Conservation (phyloP, 1,140 invertebrate genomes). For the Oncopeltus fasciatus region DNA sequence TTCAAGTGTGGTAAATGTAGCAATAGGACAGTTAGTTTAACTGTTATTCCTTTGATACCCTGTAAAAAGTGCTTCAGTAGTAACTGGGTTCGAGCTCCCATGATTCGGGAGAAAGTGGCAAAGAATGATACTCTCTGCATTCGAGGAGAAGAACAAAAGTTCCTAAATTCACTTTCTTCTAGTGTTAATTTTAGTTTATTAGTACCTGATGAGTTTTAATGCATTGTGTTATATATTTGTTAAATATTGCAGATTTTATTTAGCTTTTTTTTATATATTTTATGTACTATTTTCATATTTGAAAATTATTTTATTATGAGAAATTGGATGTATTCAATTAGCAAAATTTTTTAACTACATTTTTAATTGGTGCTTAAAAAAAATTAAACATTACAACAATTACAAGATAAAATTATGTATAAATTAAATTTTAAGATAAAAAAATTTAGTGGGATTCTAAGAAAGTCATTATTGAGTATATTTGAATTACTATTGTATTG, state of each 20-base stretch:
- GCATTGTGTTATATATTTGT: neutral
- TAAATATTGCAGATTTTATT: neutral
- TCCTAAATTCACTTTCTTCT: conserved; percentile 16
- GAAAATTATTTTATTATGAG: no score
- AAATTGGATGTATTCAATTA: no score
- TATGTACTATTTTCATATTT: neutral
- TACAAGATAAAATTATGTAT: no score
- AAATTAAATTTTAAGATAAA: no score
- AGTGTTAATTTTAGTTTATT: conserved; percentile 21
- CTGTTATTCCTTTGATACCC: conserved; percentile 54
- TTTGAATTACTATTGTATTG: no score
- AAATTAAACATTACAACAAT: no score
- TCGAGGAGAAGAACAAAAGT: conserved; percentile 22
- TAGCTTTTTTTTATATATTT: neutral
- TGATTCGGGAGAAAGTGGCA: conserved; percentile 37
- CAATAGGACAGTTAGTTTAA: conserved; percentile 61
- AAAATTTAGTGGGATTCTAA: no score
- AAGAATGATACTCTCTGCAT: conserved; percentile 17
- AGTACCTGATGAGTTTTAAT: conserved; percentile 16
- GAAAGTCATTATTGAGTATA: no score
- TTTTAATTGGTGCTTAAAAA: no score
- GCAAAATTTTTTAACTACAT: no score
- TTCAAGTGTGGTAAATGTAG: conserved; percentile 80
- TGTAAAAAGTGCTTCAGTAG: conserved; percentile 63
- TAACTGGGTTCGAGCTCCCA: conserved; percentile 60